Evolutionary conservation across 37 sponge, comb jelly and placozoan genomes (phyloP).

Genomic region (Ephydatia muelleri): DNA sequence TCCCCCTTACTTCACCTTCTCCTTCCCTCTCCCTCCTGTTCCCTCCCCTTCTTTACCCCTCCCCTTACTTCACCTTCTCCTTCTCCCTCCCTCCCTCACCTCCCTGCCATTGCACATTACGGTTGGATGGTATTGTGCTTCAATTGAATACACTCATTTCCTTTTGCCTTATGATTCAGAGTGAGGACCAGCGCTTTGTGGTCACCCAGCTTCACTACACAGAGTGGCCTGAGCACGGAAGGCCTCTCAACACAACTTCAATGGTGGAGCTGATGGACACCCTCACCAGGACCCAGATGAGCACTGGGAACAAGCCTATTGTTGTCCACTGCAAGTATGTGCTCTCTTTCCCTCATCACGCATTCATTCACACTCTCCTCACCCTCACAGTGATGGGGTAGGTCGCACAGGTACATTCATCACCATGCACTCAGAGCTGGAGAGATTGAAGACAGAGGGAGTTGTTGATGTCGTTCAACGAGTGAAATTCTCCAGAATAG

Average conservation of each 20-base stretch:
- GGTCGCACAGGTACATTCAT: slow-evolving; percentile 91
- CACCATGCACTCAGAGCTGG: slow-evolving; percentile 74
- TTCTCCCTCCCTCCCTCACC: neutral
- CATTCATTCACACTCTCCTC: neutral
- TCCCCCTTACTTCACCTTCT: neutral
- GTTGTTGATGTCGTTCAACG: slow-evolving; percentile 94
- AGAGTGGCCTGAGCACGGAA: slow-evolving; percentile 84
- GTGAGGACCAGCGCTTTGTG: slow-evolving; percentile 16
- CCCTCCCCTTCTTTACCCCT: neutral
- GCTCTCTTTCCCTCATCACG: neutral
- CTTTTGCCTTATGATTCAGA: slow-evolving; percentile 12
- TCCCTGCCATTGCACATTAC: neutral
- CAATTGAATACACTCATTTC: neutral
- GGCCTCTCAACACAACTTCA: slow-evolving; percentile 57
- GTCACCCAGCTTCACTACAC: slow-evolving; percentile 90
- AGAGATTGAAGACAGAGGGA: slow-evolving; percentile 88
- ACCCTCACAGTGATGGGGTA: slow-evolving; percentile 71
- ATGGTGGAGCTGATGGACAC: slow-evolving; percentile 84
- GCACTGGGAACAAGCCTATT: slow-evolving; percentile 69
- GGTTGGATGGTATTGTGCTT: too few species aligned
- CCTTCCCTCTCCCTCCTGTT: neutral
- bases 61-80: neutral
- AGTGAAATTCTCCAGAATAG: slow-evolving; percentile 69
- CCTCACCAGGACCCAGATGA: slow-evolving; percentile 85
- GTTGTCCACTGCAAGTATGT: slow-evolving; percentile 89